Conservation (phyloP, 2,888 invertebrate species). For the Drosophila dives region DNA sequence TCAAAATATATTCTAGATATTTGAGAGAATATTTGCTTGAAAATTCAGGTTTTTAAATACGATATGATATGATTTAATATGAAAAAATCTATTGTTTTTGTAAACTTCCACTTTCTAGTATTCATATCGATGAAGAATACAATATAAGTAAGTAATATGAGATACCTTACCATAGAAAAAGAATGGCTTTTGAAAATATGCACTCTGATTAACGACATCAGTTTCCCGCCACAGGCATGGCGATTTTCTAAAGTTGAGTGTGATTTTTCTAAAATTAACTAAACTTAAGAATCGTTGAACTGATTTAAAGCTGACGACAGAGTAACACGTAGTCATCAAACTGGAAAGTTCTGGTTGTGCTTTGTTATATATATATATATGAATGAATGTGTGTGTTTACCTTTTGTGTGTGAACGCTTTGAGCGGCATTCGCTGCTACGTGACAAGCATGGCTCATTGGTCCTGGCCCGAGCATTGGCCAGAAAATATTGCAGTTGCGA, state of each 20-base stretch:
- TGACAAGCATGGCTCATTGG: conserved; percentile 80
- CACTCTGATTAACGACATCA: neutral
- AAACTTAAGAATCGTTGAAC: neutral
- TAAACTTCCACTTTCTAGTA: no score
- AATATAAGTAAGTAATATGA: no score
- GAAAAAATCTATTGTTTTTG: no score
- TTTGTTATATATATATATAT: conserved; percentile 19
- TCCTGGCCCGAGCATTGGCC: conserved; percentile 54
- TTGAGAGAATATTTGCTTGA: neutral
- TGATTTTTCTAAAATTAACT: neutral
- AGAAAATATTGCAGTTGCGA: conserved; percentile 77
- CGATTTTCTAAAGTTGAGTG: neutral
- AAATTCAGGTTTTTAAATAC: neutral
- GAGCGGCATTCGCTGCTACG: conserved; percentile 60
- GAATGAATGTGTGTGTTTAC: conserved; percentile 10
- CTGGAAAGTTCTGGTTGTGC: neutral
- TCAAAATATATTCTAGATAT: neutral
- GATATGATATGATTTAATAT: no score
- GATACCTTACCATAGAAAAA: no score
- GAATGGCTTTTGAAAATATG: neutral
- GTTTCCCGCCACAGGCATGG: neutral
- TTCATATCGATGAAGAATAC: no score
- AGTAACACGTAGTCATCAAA: neutral
- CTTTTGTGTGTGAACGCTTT: conserved; percentile 36
- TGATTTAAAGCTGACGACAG: neutral